phyloP scores from a whole-genome alignment of 1,140 invertebrate genomes.

The Portunus trituberculatus region DNA sequence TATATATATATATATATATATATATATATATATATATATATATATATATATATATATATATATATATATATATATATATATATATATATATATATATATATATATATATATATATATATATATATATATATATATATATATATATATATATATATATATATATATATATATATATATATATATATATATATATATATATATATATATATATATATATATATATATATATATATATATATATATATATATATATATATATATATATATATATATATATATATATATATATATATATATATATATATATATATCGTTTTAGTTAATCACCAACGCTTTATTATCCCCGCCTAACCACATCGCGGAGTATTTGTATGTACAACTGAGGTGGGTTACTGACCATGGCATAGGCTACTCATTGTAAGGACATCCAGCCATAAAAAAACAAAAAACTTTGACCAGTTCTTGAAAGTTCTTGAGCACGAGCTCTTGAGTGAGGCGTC shows the following conservation, averaged over 20 bases:
- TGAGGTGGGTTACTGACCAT: too few species aligned
- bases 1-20: slow-evolving; percentile 40
- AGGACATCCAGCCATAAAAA: too few species aligned
- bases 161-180: slow-evolving; percentile 42
- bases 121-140: slow-evolving; percentile 46
- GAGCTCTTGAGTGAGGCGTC: too few species aligned
- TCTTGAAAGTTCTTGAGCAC: too few species aligned
- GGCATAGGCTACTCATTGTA: too few species aligned
- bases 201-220: slow-evolving; percentile 6
- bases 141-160: slow-evolving; percentile 49
- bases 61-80: slow-evolving; percentile 46
- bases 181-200: background rate
- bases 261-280: slow-evolving; percentile 26
- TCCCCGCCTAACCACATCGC: too few species aligned
- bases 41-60: slow-evolving; percentile 47
- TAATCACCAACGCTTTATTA: too few species aligned
- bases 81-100: slow-evolving; percentile 43
- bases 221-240: slow-evolving; percentile 21
- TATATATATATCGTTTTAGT: too few species aligned
- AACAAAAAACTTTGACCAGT: too few species aligned
- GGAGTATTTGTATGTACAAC: too few species aligned
- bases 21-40: slow-evolving; percentile 36
- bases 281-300: too few species aligned
- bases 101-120: slow-evolving; percentile 49
- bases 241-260: slow-evolving; percentile 29